Evolutionary conservation across 2,797 vertebrate species (phyloP).

Genomic region (Cygnus olor): DNA sequence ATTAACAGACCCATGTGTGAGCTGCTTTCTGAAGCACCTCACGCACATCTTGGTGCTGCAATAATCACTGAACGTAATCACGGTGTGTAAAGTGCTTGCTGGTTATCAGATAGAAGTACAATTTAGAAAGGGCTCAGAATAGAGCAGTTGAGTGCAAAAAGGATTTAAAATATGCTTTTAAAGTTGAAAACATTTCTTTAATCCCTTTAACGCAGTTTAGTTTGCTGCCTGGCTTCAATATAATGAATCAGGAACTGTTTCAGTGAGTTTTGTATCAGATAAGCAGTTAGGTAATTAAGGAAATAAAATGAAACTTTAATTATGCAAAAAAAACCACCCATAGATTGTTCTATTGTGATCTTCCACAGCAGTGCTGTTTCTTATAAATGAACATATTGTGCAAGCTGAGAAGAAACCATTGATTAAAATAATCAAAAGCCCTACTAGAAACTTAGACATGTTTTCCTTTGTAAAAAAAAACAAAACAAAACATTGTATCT

Average conservation of each 20-base stretch:
- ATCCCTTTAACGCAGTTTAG: neutral
- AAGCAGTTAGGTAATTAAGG: constrained; percentile 48
- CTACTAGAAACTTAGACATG: neutral
- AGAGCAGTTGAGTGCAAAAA: neutral
- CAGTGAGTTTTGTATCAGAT: constrained; percentile 25
- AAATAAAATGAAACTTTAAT: constrained; percentile 43
- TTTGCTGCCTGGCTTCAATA: constrained; percentile 12
- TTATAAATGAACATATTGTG: constrained; percentile 35
- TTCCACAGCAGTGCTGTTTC: neutral
- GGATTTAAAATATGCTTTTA: neutral
- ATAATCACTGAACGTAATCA: neutral
- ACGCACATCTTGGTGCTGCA: neutral
- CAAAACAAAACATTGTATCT: neutral
- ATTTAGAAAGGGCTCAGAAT: neutral
- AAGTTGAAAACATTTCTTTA: neutral
- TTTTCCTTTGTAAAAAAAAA: constrained; percentile 2
- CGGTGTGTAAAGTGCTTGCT: neutral
- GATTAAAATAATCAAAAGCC: constrained; percentile 50
- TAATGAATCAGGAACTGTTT: neutral
- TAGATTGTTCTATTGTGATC: constrained; percentile 50
- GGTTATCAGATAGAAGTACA: neutral
- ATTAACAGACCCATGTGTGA: neutral
- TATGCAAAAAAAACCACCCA: neutral
- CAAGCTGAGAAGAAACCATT: constrained; percentile 16
- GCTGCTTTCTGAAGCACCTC: neutral